Evolutionary conservation across 1,140 invertebrate genomes (phyloP), one percentile per base, ranked within the genome.

Genomic region (Macrobrachium rosenbergii): DNA sequence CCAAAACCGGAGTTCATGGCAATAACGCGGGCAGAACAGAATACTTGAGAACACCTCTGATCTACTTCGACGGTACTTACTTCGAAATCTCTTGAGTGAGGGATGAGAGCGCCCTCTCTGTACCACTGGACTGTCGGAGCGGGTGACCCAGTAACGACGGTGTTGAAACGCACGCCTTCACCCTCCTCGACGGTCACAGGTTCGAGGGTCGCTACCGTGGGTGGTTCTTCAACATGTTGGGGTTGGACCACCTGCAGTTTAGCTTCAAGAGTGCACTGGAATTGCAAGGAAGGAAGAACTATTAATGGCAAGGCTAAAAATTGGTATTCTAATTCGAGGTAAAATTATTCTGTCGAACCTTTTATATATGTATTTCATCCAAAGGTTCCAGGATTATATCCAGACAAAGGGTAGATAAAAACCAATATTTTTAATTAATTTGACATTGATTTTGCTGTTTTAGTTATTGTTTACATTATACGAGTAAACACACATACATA

Each of bases 61-160:
- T 43, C 45, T n/a, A n/a, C 43, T 17, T 59, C 16, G 43, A 58
- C 7, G 64, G 19, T 89, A 90, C 90, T 93, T 93, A 98, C 97
- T 94, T 97, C 96, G 92, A 98, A 98, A 92, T 98, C 97, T 87
- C 96, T 95, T 72, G 96, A 96, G 92, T 96, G 95, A 16, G 97
- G 97, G 90, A 98, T 97, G 59, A 97, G 93, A 90, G 95, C 95
- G 90, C 96, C 96, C 93, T 98, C 97, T 88, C 97, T 94, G 90
- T 96, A 95, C 97, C 97, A 98, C 91, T 97, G 96, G 63, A 97
- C 94, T 3, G 94, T 96, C 10, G 97, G 96, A 90, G 95, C 95
- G 1, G 95, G 95, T 92, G 96, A 96, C 89, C 96, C 95, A 59
- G 94, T 94, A 59, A 98, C 95, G 89, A 95, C 94, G 2, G 96